phyloP scores from a whole-genome alignment of 2,113 vertebrate genomes.

The Zeus faber region DNA sequence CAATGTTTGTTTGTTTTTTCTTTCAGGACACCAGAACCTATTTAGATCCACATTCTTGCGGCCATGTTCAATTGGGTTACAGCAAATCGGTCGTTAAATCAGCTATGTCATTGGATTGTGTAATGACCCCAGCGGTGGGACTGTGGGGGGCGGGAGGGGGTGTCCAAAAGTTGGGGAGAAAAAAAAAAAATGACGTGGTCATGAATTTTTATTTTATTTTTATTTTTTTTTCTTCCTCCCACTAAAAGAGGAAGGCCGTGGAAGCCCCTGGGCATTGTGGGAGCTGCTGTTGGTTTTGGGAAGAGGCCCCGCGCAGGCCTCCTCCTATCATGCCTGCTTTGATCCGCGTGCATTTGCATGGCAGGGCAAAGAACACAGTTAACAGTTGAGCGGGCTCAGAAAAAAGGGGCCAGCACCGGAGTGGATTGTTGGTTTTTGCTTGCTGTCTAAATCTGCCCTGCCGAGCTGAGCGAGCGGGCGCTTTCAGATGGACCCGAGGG shows the following conservation, averaged over 20 bases:
- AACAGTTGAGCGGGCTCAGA: slow-evolving; percentile 80
- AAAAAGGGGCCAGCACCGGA: slow-evolving; percentile 76
- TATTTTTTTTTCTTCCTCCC: slow-evolving; percentile 20
- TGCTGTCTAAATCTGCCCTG: slow-evolving; percentile 67
- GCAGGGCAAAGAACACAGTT: slow-evolving; percentile 76
- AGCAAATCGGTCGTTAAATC: slow-evolving; percentile 19
- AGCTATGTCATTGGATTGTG: slow-evolving; percentile 30
- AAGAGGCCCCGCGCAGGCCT: slow-evolving; percentile 63
- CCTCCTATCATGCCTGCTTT: slow-evolving; percentile 69
- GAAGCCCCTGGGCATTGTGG: slow-evolving; percentile 62
- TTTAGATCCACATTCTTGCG: no score
- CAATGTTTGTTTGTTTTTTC: no score
- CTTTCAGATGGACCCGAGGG: no score
- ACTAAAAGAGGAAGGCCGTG: slow-evolving; percentile 64
- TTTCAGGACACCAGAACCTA: no score
- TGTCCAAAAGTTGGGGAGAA: slow-evolving; percentile 7
- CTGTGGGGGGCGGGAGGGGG: no score
- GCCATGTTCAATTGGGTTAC: slow-evolving; percentile 5
- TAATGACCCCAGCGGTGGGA: slow-evolving; percentile 18
- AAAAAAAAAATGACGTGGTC: slow-evolving; percentile 47
- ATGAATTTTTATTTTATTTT: slow-evolving; percentile 44
- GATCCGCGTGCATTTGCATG: slow-evolving; percentile 76
- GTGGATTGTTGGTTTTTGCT: slow-evolving; percentile 74
- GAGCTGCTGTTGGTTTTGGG: slow-evolving; percentile 67
- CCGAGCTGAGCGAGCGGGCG: not conserved